Evolutionary conservation across 2,797 vertebrate species (phyloP).

Genomic region (Siniperca obscura): DNA sequence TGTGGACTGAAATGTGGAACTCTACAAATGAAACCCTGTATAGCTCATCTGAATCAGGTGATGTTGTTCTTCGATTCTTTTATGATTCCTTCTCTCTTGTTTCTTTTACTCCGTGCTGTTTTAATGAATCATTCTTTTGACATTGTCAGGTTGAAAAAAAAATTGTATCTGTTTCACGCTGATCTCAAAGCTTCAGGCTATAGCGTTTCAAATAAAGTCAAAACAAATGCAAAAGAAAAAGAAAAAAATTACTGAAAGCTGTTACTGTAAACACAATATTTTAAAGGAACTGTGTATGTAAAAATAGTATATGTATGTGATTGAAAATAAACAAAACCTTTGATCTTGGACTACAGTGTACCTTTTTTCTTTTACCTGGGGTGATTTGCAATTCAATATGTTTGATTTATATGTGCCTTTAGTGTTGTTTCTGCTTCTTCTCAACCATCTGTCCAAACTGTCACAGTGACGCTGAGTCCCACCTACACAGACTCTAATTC

Average conservation of each 20-base stretch:
- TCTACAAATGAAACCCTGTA: conserved; percentile 70
- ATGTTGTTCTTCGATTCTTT: conserved; percentile 75
- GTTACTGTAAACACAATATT: conserved; percentile 87
- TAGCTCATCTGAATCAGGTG: conserved; percentile 83
- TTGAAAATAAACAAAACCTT: conserved; percentile 90
- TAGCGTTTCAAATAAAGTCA: conserved; percentile 81
- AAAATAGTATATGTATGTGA: conserved; percentile 89
- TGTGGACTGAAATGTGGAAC: conserved; percentile 69
- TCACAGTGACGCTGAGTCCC: neutral
- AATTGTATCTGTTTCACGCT: conserved; percentile 78
- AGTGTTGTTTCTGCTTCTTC: neutral
- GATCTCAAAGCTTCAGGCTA: conserved; percentile 81
- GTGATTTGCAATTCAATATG: neutral
- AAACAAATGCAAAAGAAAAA: conserved; percentile 80
- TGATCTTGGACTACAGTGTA: conserved; percentile 80
- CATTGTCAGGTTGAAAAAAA: conserved; percentile 76
- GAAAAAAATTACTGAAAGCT: conserved; percentile 76
- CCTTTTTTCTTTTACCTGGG: conserved; percentile 38
- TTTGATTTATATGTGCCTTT: neutral
- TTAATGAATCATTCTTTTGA: conserved; percentile 81
- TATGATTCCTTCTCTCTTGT: conserved; percentile 66
- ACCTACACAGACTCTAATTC: neutral
- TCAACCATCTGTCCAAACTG: conserved; percentile 1
- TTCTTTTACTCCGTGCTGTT: conserved; percentile 82
- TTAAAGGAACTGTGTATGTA: conserved; percentile 90